Base-by-base conservation (phyloP, 1,140 invertebrate species). In the Aphis craccivora region DNA sequence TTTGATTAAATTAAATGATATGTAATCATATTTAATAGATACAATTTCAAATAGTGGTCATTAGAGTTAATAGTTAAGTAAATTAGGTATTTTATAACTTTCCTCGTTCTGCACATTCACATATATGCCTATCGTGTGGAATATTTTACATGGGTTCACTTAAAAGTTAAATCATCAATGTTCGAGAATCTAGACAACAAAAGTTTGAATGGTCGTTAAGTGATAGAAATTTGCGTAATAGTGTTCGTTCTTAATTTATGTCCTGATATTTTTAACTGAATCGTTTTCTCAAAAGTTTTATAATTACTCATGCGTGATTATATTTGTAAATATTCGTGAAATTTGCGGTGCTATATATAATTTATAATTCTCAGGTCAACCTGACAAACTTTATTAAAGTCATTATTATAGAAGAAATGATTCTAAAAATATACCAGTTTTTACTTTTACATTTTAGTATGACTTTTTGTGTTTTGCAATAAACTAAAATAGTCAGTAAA, bases 21-120 rank as follows among this genome's bases (percentile, higher is more conserved):
- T 35, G 60, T 76, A 76, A 76, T 76, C 60, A 76, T n/a, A n/a
- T 76, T 35, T 76, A 76, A 76, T 76, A 76, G 60, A 67, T 76
- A 76, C 30, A n/a, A 76, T 76, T 76, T 76, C 60, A 76, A 76
- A 76, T 76, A 76, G 60, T 76, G 60, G 30, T 2, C 60, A 76
- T 76, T 76, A 76, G 30, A 76, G 30, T 76, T 67, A 76, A 76
- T 76, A 76, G 60, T 76, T 76, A 76, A 76, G n/a, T 76, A 76
- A 76, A 76, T 76, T 76, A 76, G 60, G 60, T n/a, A 76, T 76
- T 76, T 76, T 18, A 76, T 76, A 76, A 76, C n/a, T 76, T 76
- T n/a, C 60, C 60, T 76, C 60, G 3, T 35, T 35, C n/a, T 76
- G 30, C 4, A n/a, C 60, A 76, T 76, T 76, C 60, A 76, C 60